Base-by-base conservation (phyloP, 2,113 vertebrate genomes). In the Marcusenius ussheri region DNA sequence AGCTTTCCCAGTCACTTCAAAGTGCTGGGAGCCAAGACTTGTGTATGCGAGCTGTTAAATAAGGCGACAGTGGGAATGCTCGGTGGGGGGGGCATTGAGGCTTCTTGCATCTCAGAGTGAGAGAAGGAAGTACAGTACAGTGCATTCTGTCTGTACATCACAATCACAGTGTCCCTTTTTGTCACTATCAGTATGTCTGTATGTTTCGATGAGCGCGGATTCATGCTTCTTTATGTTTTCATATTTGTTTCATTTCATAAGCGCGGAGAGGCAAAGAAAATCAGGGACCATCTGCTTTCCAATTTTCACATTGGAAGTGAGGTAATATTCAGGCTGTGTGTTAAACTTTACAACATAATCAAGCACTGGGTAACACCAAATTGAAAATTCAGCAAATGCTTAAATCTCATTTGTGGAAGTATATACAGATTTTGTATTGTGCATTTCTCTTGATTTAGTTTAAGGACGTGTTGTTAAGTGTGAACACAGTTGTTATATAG, bases 1-100 rank as follows among this genome's bases (percentile, higher is more conserved):
- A 91, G 91, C 51, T 89, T 89, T 85, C 91, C 91, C 89, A 88
- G 83, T 89, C 88, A 47, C 89, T 90, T 91, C 89, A 92, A 91
- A 91, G 88, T 27, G 88, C 89, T 89, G 58, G 35, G 47, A 92
- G 89, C 88, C 89, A 91, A 84, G 89, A 91, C 88, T 83, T 66
- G n/a, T 91, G 87, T 93, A 92, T 87, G 90, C 90, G 83, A 51
- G 70, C 51, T 39, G 89, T 89, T 92, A 90, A 91, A 92, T 88
- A 91, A 90, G 90, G 92, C 49, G 46, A 56, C 56, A 42, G 19
- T 31, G 51, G 88, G 47, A 70, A 53, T 89, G 46, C 9, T 47
- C 47, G 27, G n/a, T 83, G 88, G 27, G 87, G 88, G 53, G 46
- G 49, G 88, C 85, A 58, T 1, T 45, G 51, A 77, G 89, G 88